Evolutionary conservation across 2,888 invertebrate genomes (phyloP), one percentile per base, ranked within the genome.

Genomic region (Drosophila leonis): DNA sequence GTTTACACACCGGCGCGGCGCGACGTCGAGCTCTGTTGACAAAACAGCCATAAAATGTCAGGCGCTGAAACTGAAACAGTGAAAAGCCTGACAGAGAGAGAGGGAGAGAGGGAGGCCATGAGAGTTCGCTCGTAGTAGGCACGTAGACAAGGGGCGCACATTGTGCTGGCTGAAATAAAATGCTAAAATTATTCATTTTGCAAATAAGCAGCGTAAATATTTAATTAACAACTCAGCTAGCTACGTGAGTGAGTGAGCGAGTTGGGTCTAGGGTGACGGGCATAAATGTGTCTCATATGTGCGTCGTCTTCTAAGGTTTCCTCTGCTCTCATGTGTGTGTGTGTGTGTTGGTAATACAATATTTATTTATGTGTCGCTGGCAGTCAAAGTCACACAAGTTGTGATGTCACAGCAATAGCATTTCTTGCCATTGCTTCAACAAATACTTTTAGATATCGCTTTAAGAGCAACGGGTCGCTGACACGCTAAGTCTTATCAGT

Each of bases 151-250:
- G 65, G 62, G 44, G 27, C 42, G 69, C 69, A 56, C 67, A 68
- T 69, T 77, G 71, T 69, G 75, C 68, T 73, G 68, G 69, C 71
- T 27, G 75, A 80, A 90, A 88, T 84, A 88, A 85, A 85, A 90
- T 85, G 85, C 90, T 81, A 73, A 89, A 88, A 88, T 90, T 90
- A 90, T 88, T 90, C 88, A 89, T 90, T 85, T 85, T 82, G 90
- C 88, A 90, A 88, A 90, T 90, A 90, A 84, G 90, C 89, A 88
- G 79, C 72, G 86, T 89, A 89, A 89, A 89, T 90, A 90, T 90
- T 89, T 89, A 89, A 89, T 89, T 90, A 89, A 83, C 86, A 90
- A 85, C 83, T 81, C 82, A 73, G 78, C 80, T 69, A 63, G 57
- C 67, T 73, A 31, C 56, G 31, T 46, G 35, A 13, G 35, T 15